These are phyloP conservation scores for Eunapius fragilis DNA, from an alignment of 37 sponge, comb jelly and placozoan genomes.

Conservation along the genomic window DNA sequence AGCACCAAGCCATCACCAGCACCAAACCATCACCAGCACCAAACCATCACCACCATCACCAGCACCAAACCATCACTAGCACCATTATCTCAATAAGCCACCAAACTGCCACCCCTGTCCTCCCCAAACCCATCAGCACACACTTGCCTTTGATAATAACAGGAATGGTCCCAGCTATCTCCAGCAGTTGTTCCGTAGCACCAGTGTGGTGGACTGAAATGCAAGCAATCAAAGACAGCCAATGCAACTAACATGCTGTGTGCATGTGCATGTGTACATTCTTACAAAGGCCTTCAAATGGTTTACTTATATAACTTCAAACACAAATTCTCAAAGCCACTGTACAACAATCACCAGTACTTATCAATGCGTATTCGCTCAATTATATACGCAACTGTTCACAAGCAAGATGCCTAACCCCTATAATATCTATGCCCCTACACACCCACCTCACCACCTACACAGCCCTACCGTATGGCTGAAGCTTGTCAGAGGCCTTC, in stretches of 20 bases:
- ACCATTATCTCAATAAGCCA: not conserved
- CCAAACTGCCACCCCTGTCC: not conserved
- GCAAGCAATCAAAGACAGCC: no score
- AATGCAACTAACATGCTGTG: no score
- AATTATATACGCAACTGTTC: no score
- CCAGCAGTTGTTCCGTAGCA: conserved; percentile 44
- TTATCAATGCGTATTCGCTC: no score
- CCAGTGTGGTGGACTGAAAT: conserved; percentile 46
- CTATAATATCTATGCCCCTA: not conserved
- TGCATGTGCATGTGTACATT: no score
- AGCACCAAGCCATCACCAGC: not conserved
- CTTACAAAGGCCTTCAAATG: no score
- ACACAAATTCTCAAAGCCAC: no score
- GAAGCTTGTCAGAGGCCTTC: conserved; percentile 14
- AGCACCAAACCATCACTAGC: not conserved
- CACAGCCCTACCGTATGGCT: conserved; percentile 30
- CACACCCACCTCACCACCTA: not conserved
- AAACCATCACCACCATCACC: not conserved
- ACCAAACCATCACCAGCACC: not conserved
- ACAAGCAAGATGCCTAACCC: not conserved
- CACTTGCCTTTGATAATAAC: conserved; percentile 70
- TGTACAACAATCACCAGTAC: no score
- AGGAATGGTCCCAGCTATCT: conserved; percentile 86
- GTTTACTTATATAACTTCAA: no score
- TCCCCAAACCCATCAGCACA: not conserved